Conservation (phyloP, 92 coral and sea anemone species). For the Phymanthus crucifer region DNA sequence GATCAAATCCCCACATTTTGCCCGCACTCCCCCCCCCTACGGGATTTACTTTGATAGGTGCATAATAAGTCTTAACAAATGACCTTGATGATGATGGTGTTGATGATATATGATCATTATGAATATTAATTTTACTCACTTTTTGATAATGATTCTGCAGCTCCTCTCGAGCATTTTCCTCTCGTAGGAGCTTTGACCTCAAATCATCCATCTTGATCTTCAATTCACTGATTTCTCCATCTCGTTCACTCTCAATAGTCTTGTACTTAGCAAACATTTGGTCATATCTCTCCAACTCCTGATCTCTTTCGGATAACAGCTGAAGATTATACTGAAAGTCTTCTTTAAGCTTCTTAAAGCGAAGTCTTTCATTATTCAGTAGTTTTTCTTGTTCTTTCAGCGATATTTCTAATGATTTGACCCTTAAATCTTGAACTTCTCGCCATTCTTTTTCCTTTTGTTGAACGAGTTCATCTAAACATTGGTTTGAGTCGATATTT, state of each 20-base stretch:
- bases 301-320: constrained; percentile 82
- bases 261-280: constrained; percentile 69
- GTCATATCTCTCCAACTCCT: constrained; percentile 81
- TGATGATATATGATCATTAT: neutral
- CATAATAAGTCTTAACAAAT: no score
- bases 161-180: constrained; percentile 76
- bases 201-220: constrained; percentile 86
- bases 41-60: no score
- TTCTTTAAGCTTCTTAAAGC: constrained; percentile 87
- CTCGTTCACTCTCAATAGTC: constrained; percentile 60
- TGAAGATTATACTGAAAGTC: constrained; percentile 93
- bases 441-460: constrained; percentile 97
- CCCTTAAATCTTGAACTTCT: constrained; percentile 78
- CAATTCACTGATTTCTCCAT: constrained; percentile 88
- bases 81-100: neutral
- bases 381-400: constrained; percentile 74
- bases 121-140: constrained; percentile 29
- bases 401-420: constrained; percentile 62
- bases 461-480: constrained; percentile 68
- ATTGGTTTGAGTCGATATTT: constrained; percentile 4
- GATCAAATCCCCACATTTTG: no score
- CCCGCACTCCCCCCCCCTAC: no score
- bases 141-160: constrained; percentile 85
- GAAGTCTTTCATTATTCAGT: constrained; percentile 69
- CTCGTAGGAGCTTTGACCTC: constrained; percentile 64